phyloP scores from a whole-genome alignment of 2,888 invertebrate genomes.

The Eulithis prunata region DNA sequence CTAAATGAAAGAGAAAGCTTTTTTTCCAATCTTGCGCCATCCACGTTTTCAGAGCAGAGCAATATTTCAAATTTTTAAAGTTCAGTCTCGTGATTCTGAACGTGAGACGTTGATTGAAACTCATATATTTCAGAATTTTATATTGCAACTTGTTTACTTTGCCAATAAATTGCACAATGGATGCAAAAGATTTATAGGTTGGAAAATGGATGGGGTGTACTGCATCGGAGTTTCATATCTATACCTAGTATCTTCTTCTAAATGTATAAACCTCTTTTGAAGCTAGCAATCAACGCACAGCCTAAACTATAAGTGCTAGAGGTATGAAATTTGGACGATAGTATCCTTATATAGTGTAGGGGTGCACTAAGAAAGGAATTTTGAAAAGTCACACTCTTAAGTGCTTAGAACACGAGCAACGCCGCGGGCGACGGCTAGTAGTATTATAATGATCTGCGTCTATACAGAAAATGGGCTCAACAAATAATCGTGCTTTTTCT shows the following conservation, averaged over 20 bases:
- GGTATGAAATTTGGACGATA: too few species aligned
- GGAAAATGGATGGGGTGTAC: constrained; percentile 22
- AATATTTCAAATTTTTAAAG: constrained; percentile 75
- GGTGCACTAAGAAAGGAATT: too few species aligned
- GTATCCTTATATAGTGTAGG: too few species aligned
- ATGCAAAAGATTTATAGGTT: constrained; percentile 38
- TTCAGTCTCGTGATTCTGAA: constrained; percentile 52
- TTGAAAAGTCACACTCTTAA: too few species aligned
- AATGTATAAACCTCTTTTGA: too few species aligned
- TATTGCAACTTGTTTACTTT: constrained; percentile 53
- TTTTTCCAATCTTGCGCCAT: constrained; percentile 39
- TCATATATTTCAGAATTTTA: constrained; percentile 65
- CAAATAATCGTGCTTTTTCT: neutral
- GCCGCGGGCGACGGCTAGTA: too few species aligned
- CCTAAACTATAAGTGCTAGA: too few species aligned
- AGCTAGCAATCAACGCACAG: too few species aligned
- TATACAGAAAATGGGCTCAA: neutral
- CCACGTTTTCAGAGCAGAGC: constrained; percentile 51
- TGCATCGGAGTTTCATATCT: constrained; percentile 11
- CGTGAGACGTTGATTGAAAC: constrained; percentile 69
- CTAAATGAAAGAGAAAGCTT: too few species aligned
- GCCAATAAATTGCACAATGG: constrained; percentile 47
- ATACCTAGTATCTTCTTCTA: too few species aligned
- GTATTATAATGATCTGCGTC: too few species aligned
- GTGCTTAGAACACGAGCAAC: too few species aligned